Evolutionary conservation across 2,113 vertebrate genomes (phyloP), one percentile per base, ranked within the genome.

Genomic region (Elephas maximus): DNA sequence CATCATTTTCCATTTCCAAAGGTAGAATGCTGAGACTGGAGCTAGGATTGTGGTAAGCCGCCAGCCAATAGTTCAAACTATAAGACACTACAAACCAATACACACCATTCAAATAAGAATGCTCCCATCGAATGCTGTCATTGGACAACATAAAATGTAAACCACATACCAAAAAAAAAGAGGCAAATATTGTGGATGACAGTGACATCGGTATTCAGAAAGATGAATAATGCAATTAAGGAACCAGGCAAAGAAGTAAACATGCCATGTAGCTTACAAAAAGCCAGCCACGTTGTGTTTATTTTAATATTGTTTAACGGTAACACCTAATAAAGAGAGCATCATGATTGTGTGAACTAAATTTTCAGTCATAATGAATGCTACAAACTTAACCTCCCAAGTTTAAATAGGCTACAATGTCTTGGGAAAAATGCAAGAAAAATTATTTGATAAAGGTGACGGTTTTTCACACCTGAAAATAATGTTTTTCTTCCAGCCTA

Each of bases 391-490:
- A 99, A 99, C 99, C 99, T 99, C 98, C 99, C 98, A 99, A 98
- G 99, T 99, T 99, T 99, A 99, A 99, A 99, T 99, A 99, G 99
- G 98, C 98, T 99, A 98, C 98, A 99, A 98, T 96, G 95, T 98
- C 99, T 98, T 98, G 96, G 98, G 98, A 98, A 98, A 98, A 98
- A 98, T 98, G 96, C 96, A 98, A 98, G 98, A 98, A 98, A 98
- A 98, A 99, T 99, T 99, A 99, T 99, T 99, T 99, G 99, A 99
- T 98, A 99, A 99, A 99, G 99, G 99, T 99, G 99, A 99, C 97
- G 98, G 99, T 98, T 99, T 99, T 99, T 99, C 99, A 99, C 99
- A 99, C 99, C 99, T 99, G 99, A 99, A 99, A 99, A 99, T 99
- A 99, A 99, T 99, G 99, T 99, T 99, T 99, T 99, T 98, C 99